These are phyloP conservation scores for Xerus inauris DNA, from an alignment of 2,113 vertebrate species.

Conservation along the genomic window DNA sequence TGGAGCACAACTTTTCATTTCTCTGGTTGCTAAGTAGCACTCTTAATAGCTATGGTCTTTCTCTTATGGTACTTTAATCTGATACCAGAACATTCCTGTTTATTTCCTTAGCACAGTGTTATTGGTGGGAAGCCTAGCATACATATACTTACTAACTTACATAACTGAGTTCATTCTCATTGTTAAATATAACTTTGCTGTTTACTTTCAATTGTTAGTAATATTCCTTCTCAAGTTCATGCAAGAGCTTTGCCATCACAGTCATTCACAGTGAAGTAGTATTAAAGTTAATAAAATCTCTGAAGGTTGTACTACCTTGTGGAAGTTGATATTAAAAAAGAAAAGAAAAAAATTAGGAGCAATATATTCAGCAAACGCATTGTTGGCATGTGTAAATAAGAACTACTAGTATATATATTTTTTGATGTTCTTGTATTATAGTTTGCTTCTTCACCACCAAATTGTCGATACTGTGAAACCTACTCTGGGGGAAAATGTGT, in stretches of 20 bases:
- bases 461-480: not conserved
- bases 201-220: not conserved
- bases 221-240: not conserved
- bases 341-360: not conserved
- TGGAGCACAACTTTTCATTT: too few relatives aligned
- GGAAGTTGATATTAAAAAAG: not conserved
- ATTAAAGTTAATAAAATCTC: conserved; percentile 9
- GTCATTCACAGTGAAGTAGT: not conserved
- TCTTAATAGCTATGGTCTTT: not conserved
- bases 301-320: not conserved
- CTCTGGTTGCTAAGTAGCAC: not conserved
- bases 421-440: not conserved
- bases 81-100: not conserved
- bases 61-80: not conserved
- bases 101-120: not conserved
- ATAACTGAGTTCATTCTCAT: conserved; percentile 1
- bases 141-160: not conserved
- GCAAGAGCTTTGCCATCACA: not conserved
- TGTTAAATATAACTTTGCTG: not conserved
- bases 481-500: not conserved
- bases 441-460: not conserved
- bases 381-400: not conserved
- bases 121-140: not conserved
- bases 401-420: not conserved
- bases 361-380: not conserved